These are phyloP conservation scores for Brachyopa scutellaris DNA, from an alignment of 2,888 invertebrate genomes.

Conservation along the genomic window DNA sequence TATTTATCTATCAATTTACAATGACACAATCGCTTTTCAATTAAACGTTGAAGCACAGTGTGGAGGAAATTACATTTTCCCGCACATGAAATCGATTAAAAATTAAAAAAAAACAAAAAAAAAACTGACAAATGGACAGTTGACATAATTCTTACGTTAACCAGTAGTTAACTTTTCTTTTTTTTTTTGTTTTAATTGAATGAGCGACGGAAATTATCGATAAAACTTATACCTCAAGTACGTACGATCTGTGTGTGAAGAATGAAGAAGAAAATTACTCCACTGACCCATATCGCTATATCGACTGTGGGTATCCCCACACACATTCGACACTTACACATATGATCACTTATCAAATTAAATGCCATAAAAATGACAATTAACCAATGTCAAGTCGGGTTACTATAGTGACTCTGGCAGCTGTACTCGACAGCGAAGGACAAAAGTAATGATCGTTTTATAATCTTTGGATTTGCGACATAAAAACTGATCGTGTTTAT, in stretches of 20 bases:
- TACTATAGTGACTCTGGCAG: slow-evolving; percentile 32
- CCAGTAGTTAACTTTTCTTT: slow-evolving; percentile 23
- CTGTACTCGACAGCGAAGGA: slow-evolving; percentile 6
- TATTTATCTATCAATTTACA: slow-evolving; percentile 60
- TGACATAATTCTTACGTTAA: slow-evolving; percentile 21
- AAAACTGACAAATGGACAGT: slow-evolving; percentile 17
- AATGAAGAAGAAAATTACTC: slow-evolving; percentile 46
- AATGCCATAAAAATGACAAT: slow-evolving; percentile 66
- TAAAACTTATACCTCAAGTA: slow-evolving; percentile 45
- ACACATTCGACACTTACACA: slow-evolving; percentile 3
- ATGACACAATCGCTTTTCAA: slow-evolving; percentile 65
- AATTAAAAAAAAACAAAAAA: slow-evolving; percentile 24
- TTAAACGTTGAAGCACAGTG: slow-evolving; percentile 18
- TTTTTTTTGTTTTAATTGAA: slow-evolving; percentile 42
- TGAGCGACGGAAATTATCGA: slow-evolving; percentile 47
- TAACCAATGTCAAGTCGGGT: slow-evolving; percentile 68
- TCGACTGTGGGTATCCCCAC: slow-evolving; percentile 20
- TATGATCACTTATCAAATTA: slow-evolving; percentile 60
- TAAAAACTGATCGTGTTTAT: not conserved
- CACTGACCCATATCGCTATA: slow-evolving; percentile 54
- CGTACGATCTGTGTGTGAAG: slow-evolving; percentile 4
- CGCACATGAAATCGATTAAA: slow-evolving; percentile 52
- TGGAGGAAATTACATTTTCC: slow-evolving; percentile 2
- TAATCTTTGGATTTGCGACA: too few species aligned
- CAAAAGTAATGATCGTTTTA: slow-evolving; percentile 36